A percentile compares a stretch with the other conserved stretches of the same genome.
Evolutionary conservation across 2,888 invertebrate species (phyloP).

Genomic region (Cheilosia vernalis): DNA sequence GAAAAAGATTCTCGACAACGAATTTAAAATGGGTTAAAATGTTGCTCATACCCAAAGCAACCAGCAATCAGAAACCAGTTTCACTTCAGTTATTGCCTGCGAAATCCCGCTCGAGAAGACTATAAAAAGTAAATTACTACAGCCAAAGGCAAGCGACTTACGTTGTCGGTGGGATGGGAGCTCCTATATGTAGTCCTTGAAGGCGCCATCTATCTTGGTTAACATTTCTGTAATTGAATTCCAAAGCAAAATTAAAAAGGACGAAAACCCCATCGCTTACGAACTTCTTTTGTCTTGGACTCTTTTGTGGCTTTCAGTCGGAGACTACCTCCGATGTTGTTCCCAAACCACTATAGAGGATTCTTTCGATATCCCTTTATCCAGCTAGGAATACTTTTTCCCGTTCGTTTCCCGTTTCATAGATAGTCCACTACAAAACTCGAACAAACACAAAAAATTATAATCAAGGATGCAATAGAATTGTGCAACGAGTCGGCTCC

Average conservation of each 20-base stretch:
- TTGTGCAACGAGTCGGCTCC: constrained; percentile 34
- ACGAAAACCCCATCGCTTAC: not conserved
- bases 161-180: not conserved
- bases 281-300: constrained; percentile 45
- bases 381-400: constrained; percentile 17
- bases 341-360: constrained; percentile 44
- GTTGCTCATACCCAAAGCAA: too few species aligned
- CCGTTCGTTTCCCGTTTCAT: too few species aligned
- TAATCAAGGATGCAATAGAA: constrained; percentile 28
- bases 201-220: constrained; percentile 33
- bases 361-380: constrained; percentile 48
- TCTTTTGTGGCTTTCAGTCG: constrained; percentile 56
- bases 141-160: constrained; percentile 14
- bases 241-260: constrained; percentile 24
- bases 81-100: not conserved
- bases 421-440: constrained; percentile 14
- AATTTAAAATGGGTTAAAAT: too few species aligned
- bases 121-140: constrained; percentile 9
- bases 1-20: not conserved
- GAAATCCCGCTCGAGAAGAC: not conserved
- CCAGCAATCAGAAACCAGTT: not conserved
- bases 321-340: constrained; percentile 15
- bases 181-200: not conserved
- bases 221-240: constrained; percentile 69
- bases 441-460: constrained; percentile 23